phyloP scores from a whole-genome alignment of 2,888 invertebrate species.

The Embidobia sp. region DNA sequence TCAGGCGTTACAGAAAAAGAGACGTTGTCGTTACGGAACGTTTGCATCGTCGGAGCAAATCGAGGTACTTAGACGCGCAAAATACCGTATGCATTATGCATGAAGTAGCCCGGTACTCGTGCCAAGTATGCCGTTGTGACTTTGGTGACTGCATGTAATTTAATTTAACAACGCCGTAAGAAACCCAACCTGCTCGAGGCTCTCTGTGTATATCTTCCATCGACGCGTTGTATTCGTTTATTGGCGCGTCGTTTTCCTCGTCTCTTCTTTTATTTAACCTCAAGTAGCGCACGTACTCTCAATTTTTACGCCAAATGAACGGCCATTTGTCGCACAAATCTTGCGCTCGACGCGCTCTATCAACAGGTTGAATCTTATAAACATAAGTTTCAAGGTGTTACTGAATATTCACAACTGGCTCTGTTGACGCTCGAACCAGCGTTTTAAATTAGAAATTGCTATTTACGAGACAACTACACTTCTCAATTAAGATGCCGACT shows the following conservation, averaged over 20 bases:
- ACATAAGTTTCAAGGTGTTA: slow-evolving; percentile 16
- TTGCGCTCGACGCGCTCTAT: slow-evolving; percentile 11
- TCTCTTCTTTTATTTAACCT: slow-evolving; percentile 28
- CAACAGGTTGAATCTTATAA: slow-evolving; percentile 48
- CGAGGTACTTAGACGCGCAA: slow-evolving; percentile 71
- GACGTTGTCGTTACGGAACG: slow-evolving; percentile 34
- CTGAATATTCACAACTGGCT: slow-evolving; percentile 22
- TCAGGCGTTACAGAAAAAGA: slow-evolving; percentile 27
- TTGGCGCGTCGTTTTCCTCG: slow-evolving; percentile 25
- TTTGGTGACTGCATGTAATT: slow-evolving; percentile 78
- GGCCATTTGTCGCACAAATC: slow-evolving; percentile 43
- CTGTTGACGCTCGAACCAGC: slow-evolving; percentile 8
- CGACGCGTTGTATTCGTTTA: slow-evolving; percentile 42
- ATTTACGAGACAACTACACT: too few relatives aligned
- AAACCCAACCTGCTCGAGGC: slow-evolving; percentile 69
- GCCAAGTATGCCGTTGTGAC: slow-evolving; percentile 79
- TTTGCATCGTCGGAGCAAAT: slow-evolving; percentile 49
- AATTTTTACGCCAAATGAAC: slow-evolving; percentile 45
- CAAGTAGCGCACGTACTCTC: slow-evolving; percentile 30
- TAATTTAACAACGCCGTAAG: slow-evolving; percentile 79
- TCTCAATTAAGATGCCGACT: too few relatives aligned
- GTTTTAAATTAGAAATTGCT: too few relatives aligned
- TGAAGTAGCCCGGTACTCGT: slow-evolving; percentile 73
- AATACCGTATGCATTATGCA: slow-evolving; percentile 79
- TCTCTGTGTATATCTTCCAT: slow-evolving; percentile 30